Percentiles rank a stretch among this genome's conserved stretches.
Evolutionary conservation across 2,888 invertebrate genomes (phyloP).

Genomic region (Andrena marginata): DNA sequence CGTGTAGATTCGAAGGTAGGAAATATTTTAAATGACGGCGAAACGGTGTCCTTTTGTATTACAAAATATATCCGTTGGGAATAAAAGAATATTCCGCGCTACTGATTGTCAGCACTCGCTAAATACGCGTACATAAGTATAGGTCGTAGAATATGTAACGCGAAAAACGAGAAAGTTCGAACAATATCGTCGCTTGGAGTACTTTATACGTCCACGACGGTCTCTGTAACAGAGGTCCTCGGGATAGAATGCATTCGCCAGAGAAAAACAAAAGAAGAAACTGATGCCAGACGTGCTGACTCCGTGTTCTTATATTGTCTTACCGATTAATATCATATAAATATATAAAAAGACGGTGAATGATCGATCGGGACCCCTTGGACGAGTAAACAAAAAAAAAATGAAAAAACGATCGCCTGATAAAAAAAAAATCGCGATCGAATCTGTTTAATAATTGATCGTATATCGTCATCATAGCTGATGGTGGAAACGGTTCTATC

Average conservation of each 20-base stretch:
- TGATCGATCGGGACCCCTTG: slow-evolving; percentile 23
- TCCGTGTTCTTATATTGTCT: slow-evolving; percentile 26
- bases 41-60: slow-evolving; percentile 39
- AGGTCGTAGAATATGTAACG: slow-evolving; percentile 22
- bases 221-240: slow-evolving; percentile 4
- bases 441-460: slow-evolving; percentile 10
- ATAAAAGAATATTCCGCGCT: slow-evolving; percentile 8
- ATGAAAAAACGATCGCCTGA: slow-evolving; percentile 17
- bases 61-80: slow-evolving; percentile 23
- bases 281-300: slow-evolving; percentile 22
- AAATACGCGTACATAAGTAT: slow-evolving; percentile 15
- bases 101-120: neutral
- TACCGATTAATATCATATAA: slow-evolving; percentile 27
- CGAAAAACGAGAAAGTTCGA: slow-evolving; percentile 22
- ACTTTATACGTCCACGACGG: neutral
- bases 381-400: no score
- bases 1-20: slow-evolving; percentile 11
- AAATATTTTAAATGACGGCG: slow-evolving; percentile 23
- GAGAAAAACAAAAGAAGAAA: neutral
- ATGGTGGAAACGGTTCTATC: slow-evolving; percentile 48
- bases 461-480: neutral
- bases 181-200: slow-evolving; percentile 9
- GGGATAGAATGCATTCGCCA: neutral
- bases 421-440: slow-evolving; percentile 14
- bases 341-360: slow-evolving; percentile 32